Percentiles rank a stretch among this genome's conserved stretches.
Evolutionary conservation across 2,888 invertebrate genomes (phyloP).

Genomic region (Dryobota labecula): DNA sequence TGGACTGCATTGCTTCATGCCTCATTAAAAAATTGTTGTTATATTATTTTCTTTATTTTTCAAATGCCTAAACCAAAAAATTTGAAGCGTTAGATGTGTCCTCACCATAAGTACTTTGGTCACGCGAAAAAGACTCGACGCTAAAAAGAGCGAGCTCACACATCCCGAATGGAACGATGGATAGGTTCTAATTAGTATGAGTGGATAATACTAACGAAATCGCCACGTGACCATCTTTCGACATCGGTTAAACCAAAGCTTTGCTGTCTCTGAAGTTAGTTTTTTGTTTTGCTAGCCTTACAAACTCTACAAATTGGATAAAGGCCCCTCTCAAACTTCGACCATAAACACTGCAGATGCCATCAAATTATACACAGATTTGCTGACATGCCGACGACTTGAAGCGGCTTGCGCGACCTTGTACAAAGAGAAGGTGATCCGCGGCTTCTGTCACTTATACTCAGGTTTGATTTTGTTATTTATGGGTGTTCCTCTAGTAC

Average conservation of each 20-base stretch:
- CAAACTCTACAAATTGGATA: constrained; percentile 30
- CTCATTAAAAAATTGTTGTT: too few relatives aligned
- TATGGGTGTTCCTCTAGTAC: not conserved
- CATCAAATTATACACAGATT: not conserved
- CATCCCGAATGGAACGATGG: not conserved
- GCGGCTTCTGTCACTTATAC: constrained; percentile 41
- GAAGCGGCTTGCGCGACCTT: constrained; percentile 12
- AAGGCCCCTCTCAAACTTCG: not conserved
- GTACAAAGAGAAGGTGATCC: constrained; percentile 30
- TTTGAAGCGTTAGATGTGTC: too few relatives aligned
- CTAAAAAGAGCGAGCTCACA: not conserved
- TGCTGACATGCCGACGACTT: not conserved
- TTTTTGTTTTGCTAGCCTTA: constrained; percentile 31
- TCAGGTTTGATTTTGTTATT: constrained; percentile 19
- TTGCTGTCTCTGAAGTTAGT: not conserved
- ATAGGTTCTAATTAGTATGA: not conserved
- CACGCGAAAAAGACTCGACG: not conserved
- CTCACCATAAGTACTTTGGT: too few relatives aligned
- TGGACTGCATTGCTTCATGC: not conserved
- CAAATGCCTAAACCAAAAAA: too few relatives aligned
- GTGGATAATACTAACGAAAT: not conserved
- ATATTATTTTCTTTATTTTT: too few relatives aligned
- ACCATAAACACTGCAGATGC: constrained; percentile 12
- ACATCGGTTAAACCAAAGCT: not conserved
- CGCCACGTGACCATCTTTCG: not conserved